Percentiles rank a stretch among this genome's conserved stretches.
Conservation (phyloP, 1,140 invertebrate species). For the Drosophila prosaltans region DNA sequence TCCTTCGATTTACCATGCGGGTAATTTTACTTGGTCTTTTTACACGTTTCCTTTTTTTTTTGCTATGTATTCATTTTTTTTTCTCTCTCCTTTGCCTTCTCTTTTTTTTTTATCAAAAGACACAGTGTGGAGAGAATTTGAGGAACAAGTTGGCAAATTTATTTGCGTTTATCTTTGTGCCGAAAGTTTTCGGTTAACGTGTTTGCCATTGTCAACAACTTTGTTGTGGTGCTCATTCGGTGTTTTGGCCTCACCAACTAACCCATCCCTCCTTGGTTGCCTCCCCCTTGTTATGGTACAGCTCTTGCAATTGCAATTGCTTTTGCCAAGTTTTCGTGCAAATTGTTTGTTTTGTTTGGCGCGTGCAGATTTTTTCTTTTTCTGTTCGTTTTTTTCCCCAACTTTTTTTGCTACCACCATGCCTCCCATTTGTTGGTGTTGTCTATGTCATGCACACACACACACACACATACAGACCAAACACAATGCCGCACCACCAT, state of each 20-base stretch:
- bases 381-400: slow-evolving; percentile 3
- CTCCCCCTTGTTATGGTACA: not conserved
- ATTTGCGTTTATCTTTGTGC: slow-evolving; percentile 80
- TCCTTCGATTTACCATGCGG: slow-evolving; percentile 39
- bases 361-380: slow-evolving; percentile 62
- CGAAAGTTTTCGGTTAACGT: slow-evolving; percentile 79
- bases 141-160: slow-evolving; percentile 73
- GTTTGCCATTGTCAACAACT: slow-evolving; percentile 81
- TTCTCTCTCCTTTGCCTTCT: not conserved
- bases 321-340: slow-evolving; percentile 74
- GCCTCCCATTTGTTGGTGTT: slow-evolving; percentile 29
- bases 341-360: slow-evolving; percentile 81
- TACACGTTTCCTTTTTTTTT: not conserved
- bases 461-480: slow-evolving; percentile 21
- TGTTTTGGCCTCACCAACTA: slow-evolving; percentile 1
- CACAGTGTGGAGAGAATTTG: slow-evolving; percentile 33
- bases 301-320: slow-evolving; percentile 75
- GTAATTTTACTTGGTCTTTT: slow-evolving; percentile 19
- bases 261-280: not conserved
- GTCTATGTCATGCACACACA: slow-evolving; percentile 41
- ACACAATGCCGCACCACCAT: slow-evolving; percentile 14
- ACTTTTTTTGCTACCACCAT: slow-evolving; percentile 18
- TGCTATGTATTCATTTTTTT: slow-evolving; percentile 41
- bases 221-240: slow-evolving; percentile 70
- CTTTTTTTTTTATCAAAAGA: slow-evolving; percentile 18